These are phyloP conservation scores for Sebastes aleutianus DNA, from an alignment of 2,797 vertebrate genomes.

Conservation along the genomic window DNA sequence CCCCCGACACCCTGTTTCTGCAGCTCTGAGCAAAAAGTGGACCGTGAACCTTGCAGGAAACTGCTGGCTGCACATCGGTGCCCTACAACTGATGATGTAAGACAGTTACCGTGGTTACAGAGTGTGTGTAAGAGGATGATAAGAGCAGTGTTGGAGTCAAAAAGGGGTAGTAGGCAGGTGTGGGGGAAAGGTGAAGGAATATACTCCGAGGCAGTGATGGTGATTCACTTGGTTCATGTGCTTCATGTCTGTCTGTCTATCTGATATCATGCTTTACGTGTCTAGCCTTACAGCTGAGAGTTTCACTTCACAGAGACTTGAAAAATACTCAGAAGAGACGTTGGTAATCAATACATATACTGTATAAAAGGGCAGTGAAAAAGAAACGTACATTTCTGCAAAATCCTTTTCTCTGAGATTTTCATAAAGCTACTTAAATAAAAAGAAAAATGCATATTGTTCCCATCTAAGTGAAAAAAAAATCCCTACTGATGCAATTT, in stretches of 20 bases:
- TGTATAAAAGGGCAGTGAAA: neutral
- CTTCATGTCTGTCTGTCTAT: neutral
- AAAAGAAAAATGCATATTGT: neutral
- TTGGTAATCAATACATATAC: neutral
- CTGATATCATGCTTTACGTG: neutral
- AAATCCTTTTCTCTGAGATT: neutral
- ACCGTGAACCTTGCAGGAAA: conserved; percentile 26
- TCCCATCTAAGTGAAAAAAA: neutral
- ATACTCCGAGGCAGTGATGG: neutral
- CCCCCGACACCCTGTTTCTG: conserved; percentile 28
- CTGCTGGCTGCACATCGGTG: conserved; percentile 41
- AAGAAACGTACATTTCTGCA: neutral
- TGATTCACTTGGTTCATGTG: conserved; percentile 15
- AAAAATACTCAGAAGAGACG: neutral
- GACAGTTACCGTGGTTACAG: conserved; percentile 54
- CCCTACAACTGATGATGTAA: conserved; percentile 29
- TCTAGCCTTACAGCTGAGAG: neutral
- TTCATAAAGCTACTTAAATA: neutral
- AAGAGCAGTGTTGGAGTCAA: conserved; percentile 48
- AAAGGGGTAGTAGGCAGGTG: neutral
- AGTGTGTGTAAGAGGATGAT: conserved; percentile 59
- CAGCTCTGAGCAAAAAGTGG: conserved; percentile 45
- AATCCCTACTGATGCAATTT: neutral
- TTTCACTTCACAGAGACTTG: neutral
- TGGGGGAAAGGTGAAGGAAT: conserved; percentile 5